Evolutionary conservation across 1,140 invertebrate species (phyloP), one percentile per base, ranked within the genome.

Genomic region (Diachasma alloeum): DNA sequence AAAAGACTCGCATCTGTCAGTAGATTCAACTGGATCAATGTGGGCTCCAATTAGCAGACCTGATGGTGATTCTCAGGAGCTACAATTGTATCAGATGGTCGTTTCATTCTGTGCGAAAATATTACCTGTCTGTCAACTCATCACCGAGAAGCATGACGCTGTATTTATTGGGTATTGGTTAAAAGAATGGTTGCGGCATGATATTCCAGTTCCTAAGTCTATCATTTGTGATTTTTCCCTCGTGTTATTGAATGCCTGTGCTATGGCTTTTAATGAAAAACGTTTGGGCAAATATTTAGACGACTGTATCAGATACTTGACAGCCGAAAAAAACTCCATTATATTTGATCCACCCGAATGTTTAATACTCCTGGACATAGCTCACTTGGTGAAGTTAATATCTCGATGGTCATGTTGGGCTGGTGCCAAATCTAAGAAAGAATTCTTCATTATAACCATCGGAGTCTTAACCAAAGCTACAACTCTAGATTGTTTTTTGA

Each of bases 381-480:
- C 78, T 0, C 78, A 81, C 72, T 36, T 81, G 0, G 80, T 81
- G 0, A 78, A 79, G 37, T 37, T 44, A 9, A 74, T 81, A 13
- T 17, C 68, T 4, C 19, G 76, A 10, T 81, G 74, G 76, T 73
- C 66, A 17, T 81, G 78, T 59, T 81, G 79, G 39, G 53, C 71
- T 1, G n/a, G 44, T 15, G 56, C 70, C 53, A 31, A 6, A 1
- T 1, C 59, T 9, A 13, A n/a, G 4, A 79, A 81, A 24, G 75
- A 81, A 22, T 81, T 81, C 63, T 81, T 36, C 36, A 19, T 78
- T 46, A 36, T 74, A 13, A 78, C 78, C 22, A 10, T 78, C n/a
- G 75, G 78, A 0, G 24, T 79, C 0, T 67, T 81, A 10, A 74
- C 37, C 13, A 74, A 39, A 22, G 67, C 22, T 0, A 76, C 15